phyloP scores from a whole-genome alignment of 2,888 invertebrate genomes.

The Phengaris alcon region DNA sequence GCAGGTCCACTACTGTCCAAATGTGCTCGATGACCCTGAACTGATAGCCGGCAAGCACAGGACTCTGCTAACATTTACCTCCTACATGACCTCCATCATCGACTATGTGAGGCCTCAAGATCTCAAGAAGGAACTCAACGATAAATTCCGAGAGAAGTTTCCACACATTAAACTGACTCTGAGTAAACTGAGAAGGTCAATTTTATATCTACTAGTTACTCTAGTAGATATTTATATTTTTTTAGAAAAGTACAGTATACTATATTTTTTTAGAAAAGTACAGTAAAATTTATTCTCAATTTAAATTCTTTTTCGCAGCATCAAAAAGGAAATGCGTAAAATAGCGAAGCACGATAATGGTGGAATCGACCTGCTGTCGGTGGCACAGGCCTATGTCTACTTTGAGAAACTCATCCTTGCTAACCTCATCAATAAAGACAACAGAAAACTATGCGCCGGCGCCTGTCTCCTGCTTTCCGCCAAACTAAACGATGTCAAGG shows the following conservation, averaged over 20 bases:
- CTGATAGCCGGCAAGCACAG: constrained; percentile 93
- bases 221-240: too few relatives aligned
- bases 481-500: constrained; percentile 98
- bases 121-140: constrained; percentile 97
- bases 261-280: too few relatives aligned
- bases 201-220: too few relatives aligned
- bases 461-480: constrained; percentile 96
- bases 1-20: constrained; percentile 87
- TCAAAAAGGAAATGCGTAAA: constrained; percentile 97
- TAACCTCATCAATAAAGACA: constrained; percentile 95
- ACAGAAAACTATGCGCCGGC: constrained; percentile 96
- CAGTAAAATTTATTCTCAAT: neutral
- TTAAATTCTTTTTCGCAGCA: constrained; percentile 74
- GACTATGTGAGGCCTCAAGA: constrained; percentile 97
- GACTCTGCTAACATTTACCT: constrained; percentile 91
- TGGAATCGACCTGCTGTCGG: constrained; percentile 90
- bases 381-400: constrained; percentile 98
- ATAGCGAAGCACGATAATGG: constrained; percentile 91
- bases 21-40: constrained; percentile 95
- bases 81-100: constrained; percentile 96
- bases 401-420: constrained; percentile 97
- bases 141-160: constrained; percentile 96
- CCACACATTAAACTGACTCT: constrained; percentile 96
- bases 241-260: too few relatives aligned
- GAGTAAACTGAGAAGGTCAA: constrained; percentile 95